Percentiles rank a stretch among this genome's conserved stretches.
Evolutionary conservation across 2,113 vertebrate genomes (phyloP).

Genomic region (Pteronura brasiliensis): DNA sequence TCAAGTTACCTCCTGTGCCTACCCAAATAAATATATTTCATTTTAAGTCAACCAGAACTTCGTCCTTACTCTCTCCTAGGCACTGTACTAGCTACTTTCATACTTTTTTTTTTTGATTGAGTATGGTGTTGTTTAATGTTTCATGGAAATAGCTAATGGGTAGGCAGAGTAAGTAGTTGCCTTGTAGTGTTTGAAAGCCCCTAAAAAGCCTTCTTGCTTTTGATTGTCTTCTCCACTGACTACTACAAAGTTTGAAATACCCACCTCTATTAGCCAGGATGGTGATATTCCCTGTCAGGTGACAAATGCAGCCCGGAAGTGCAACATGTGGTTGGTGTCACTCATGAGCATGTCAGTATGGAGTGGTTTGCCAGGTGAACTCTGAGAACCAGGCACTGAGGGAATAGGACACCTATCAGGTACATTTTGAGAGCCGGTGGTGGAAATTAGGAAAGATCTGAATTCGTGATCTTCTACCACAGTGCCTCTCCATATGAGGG

Average conservation of each 20-base stretch:
- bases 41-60: constrained; percentile 1
- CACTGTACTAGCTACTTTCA: not conserved
- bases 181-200: not conserved
- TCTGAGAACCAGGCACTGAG: not conserved
- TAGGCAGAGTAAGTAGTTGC: not conserved
- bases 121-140: not conserved
- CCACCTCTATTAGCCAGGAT: not conserved
- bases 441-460: not conserved
- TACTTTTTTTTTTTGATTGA: not conserved
- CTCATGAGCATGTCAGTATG: not conserved
- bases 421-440: not conserved
- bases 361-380: not conserved
- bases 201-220: not conserved
- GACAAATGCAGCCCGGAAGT: not conserved
- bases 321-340: not conserved
- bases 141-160: not conserved
- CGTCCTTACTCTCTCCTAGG: not conserved
- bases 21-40: not conserved
- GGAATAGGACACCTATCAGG: not conserved
- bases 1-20: not conserved
- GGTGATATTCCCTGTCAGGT: not conserved
- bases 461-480: not conserved
- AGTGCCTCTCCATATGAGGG: not conserved
- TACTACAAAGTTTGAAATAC: not conserved
- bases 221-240: not conserved